Conservation (phyloP, 2,113 vertebrate species). For the Potamarius usumacintae region DNA sequence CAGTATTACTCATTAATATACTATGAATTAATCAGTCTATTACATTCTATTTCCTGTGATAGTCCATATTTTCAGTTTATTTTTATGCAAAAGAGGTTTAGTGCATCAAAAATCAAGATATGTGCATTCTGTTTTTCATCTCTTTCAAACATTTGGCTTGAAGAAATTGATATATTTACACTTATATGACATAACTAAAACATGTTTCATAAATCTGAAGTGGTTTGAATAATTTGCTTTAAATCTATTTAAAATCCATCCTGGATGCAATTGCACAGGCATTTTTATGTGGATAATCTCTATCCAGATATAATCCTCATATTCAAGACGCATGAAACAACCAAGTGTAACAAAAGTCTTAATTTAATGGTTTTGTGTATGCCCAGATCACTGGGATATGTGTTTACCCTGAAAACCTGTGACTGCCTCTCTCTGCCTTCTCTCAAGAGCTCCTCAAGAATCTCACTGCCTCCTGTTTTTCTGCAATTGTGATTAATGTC, state of each 20-base stretch:
- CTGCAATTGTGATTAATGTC: slow-evolving; percentile 7
- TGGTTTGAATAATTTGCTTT: background rate
- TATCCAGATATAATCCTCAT: background rate
- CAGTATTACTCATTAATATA: background rate
- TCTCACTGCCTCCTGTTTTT: slow-evolving; percentile 14
- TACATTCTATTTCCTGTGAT: background rate
- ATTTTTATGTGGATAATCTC: background rate
- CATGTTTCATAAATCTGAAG: background rate
- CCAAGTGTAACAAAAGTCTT: background rate
- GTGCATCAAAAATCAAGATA: background rate
- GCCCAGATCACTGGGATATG: background rate
- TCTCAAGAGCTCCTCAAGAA: background rate
- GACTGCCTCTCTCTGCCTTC: background rate
- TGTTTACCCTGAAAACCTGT: slow-evolving; percentile 1
- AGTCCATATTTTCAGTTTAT: background rate
- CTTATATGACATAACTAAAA: background rate
- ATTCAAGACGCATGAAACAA: background rate
- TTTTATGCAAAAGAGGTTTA: background rate
- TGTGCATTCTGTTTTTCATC: background rate
- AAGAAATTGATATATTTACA: background rate
- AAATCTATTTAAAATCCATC: background rate
- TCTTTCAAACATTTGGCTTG: background rate
- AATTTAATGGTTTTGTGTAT: background rate
- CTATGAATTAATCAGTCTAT: background rate
- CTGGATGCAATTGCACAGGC: background rate